These are phyloP conservation scores for Pollenia angustigena DNA, from an alignment of 2,888 invertebrate species.

Conservation along the genomic window DNA sequence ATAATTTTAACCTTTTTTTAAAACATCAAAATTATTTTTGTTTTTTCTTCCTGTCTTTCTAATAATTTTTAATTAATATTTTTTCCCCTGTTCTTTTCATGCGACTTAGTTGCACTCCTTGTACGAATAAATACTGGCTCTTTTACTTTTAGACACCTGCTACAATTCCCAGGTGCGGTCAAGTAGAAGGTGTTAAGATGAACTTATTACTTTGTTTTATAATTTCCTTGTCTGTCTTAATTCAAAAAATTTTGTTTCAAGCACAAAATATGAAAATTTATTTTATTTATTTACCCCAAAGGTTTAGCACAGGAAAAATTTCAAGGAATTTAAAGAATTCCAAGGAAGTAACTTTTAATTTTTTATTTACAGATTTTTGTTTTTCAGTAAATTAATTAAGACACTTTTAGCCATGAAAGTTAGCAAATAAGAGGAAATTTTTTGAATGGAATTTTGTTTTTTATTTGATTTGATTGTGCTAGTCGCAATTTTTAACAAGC, in stretches of 20 bases:
- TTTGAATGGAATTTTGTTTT: too few species aligned
- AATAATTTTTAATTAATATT: constrained; percentile 41
- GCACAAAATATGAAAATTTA: constrained; percentile 40
- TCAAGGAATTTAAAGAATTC: constrained; percentile 28
- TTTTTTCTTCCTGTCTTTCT: background rate
- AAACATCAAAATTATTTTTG: too few species aligned
- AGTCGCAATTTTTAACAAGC: background rate
- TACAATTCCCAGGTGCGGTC: constrained; percentile 61
- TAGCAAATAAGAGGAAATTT: too few species aligned
- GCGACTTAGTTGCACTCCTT: background rate
- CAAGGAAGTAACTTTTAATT: background rate
- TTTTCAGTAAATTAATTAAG: background rate
- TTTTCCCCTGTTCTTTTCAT: background rate
- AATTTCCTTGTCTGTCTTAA: background rate
- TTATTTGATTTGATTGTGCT: too few species aligned
- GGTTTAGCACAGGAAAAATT: constrained; percentile 30
- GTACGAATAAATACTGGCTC: background rate
- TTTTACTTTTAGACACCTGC: constrained; percentile 54
- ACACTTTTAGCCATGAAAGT: background rate
- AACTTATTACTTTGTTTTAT: constrained; percentile 24
- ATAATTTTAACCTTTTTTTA: too few species aligned
- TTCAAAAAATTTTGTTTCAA: background rate
- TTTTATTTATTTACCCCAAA: constrained; percentile 35
- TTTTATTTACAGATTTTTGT: background rate
- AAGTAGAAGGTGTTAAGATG: constrained; percentile 61